Evolutionary conservation across 1,140 invertebrate genomes (phyloP).

Genomic region (Plutomurus gul): DNA sequence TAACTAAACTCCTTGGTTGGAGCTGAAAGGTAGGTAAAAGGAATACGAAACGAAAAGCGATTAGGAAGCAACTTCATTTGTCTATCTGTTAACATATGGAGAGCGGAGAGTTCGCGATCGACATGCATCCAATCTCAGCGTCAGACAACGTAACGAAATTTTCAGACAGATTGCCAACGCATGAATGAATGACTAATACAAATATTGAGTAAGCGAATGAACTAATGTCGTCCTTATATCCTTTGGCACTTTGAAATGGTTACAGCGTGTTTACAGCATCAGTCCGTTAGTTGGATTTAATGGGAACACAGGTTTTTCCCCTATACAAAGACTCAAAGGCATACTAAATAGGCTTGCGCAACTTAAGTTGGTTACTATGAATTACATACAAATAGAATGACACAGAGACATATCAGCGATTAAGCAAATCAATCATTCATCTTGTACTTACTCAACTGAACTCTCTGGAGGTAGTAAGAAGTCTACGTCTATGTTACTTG

Average conservation of each 20-base stretch:
- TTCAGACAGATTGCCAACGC: slow-evolving; percentile 16
- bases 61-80: slow-evolving; percentile 25
- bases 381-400: slow-evolving; percentile 12
- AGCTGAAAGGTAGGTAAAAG: not conserved
- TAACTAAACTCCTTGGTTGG: too few species aligned
- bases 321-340: too few species aligned
- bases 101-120: not conserved
- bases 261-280: too few species aligned
- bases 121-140: not conserved
- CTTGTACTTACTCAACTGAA: slow-evolving; percentile 2
- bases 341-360: too few species aligned
- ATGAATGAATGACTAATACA: slow-evolving; percentile 28
- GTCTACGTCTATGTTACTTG: too few species aligned
- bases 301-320: too few species aligned
- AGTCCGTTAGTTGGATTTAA: too few species aligned
- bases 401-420: slow-evolving; percentile 8
- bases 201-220: slow-evolving; percentile 23
- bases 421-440: slow-evolving; percentile 28
- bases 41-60: slow-evolving; percentile 7
- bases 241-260: not conserved
- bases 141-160: not conserved
- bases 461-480: too few species aligned
- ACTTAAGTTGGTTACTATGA: not conserved
- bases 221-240: slow-evolving; percentile 14
- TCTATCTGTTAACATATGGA: slow-evolving; percentile 11